These are phyloP conservation scores for Neopipo cinnamomea DNA, from an alignment of 2,113 vertebrate species.

Conservation along the genomic window DNA sequence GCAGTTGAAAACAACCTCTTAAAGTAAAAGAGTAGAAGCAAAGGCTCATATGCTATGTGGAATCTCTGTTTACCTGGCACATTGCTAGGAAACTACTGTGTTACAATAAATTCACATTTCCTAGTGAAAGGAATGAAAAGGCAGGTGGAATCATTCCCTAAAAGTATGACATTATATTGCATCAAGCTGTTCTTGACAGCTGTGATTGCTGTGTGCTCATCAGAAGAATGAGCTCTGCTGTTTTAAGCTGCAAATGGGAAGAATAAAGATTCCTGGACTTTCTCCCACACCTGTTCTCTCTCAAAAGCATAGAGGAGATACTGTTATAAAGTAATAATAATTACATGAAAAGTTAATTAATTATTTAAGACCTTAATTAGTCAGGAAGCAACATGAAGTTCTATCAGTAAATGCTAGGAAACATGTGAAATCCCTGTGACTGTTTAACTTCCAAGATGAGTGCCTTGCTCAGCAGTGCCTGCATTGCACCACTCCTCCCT, in stretches of 20 bases:
- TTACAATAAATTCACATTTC: not conserved
- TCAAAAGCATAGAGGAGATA: not conserved
- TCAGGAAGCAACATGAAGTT: not conserved
- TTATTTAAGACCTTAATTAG: constrained; percentile 2
- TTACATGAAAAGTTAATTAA: not conserved
- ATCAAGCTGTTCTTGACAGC: not conserved
- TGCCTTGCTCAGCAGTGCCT: not conserved
- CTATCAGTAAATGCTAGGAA: not conserved
- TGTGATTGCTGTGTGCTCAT: not conserved
- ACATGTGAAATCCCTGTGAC: not conserved
- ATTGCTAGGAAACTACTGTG: not conserved
- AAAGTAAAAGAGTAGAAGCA: not conserved
- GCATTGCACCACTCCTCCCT: not conserved
- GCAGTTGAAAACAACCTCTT: not conserved
- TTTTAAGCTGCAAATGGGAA: not conserved
- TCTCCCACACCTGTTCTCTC: not conserved
- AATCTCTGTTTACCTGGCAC: not conserved
- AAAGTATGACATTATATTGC: not conserved
- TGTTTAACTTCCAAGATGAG: not conserved
- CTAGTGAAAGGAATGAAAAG: not conserved
- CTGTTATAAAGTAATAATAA: not conserved
- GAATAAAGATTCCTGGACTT: not conserved
- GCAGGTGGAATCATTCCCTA: not conserved
- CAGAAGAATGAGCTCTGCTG: not conserved
- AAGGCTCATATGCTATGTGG: not conserved